Percentiles rank a stretch among this genome's conserved stretches.
phyloP scores from a whole-genome alignment of 2,797 vertebrate species.

The Epinephelus coioides region DNA sequence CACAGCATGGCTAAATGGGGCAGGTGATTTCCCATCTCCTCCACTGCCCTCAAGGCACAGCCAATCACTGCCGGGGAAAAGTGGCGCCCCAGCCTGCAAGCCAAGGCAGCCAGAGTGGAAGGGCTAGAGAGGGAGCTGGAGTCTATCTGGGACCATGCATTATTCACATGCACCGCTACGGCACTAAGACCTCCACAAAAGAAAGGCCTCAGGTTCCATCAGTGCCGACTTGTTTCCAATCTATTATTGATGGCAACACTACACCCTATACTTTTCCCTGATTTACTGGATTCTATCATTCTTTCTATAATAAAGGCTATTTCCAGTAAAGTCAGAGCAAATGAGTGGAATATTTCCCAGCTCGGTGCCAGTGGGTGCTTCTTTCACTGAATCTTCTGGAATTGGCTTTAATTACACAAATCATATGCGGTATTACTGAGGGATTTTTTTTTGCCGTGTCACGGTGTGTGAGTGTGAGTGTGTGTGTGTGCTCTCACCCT shows the following conservation, averaged over 20 bases:
- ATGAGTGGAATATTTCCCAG: conserved; percentile 78
- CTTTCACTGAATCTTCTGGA: conserved; percentile 47
- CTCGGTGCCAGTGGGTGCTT: conserved; percentile 59
- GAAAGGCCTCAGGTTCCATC: conserved; percentile 84
- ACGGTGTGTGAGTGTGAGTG: not conserved
- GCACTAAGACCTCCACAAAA: conserved; percentile 84
- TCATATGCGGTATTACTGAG: conserved; percentile 23
- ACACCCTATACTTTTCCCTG: conserved; percentile 85
- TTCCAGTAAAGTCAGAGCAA: conserved; percentile 80
- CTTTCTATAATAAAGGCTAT: conserved; percentile 84
- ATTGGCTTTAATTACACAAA: conserved; percentile 67
- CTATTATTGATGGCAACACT: conserved; percentile 88
- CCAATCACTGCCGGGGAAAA: conserved; percentile 81
- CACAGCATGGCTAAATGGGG: conserved; percentile 85
- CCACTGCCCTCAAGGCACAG: conserved; percentile 81
- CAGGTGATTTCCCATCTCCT: conserved; percentile 87
- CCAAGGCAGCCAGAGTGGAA: conserved; percentile 73
- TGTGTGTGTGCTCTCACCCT: conserved; percentile 10
- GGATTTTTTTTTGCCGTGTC: not conserved
- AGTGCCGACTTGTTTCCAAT: conserved; percentile 86
- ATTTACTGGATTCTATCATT: conserved; percentile 87
- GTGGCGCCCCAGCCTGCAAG: conserved; percentile 74
- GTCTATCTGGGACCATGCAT: conserved; percentile 84
- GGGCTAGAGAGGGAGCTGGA: conserved; percentile 72
- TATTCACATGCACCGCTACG: conserved; percentile 85